Evolutionary conservation across 2,113 vertebrate genomes (phyloP), one percentile per base, ranked within the genome.

Genomic region (Myotis brandtii): DNA sequence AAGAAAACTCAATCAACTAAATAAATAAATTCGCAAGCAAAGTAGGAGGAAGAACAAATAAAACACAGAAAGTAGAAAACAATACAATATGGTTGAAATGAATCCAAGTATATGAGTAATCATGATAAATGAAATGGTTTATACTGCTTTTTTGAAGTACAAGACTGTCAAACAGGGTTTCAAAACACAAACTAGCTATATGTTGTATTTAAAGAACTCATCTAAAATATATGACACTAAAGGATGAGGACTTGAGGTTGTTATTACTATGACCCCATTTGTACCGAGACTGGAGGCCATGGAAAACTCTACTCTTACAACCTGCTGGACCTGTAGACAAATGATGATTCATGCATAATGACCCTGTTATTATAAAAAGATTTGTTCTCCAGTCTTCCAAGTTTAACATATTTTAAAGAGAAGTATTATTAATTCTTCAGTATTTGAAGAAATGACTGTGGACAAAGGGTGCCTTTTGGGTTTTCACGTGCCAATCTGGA

Each of bases 341-440:
- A 69, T 79, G 54, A 72, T 79, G 64, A 77, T 66, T 84, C 25
- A 18, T 67, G 66, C 88, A 76, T 90, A 80, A 9, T 64, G 43
- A 86, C 34, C 27, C 34, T 69, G 6, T 84, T 76, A 92, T 72
- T 82, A 37, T 90, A 54, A 89, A 81, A 81, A 64, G 20, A 43
- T 32, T 73, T 77, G 37, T 40, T 73, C 48, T 86, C 25, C 10
- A 34, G 37, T 2, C 70, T 89, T 95, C 43, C 56, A 62, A 2
- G 86, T 73, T 87, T 90, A 83, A 56, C 50, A 46, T 50, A 59
- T 52, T 64, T 94, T 85, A 84, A 87, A 66, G 27, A 93, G 72
- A 72, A 70, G 13, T n/a, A 77, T 76, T 48, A 87, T 79, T 76
- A 84, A 72, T 90, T 79, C 76, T 80, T 86, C 37, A 83, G 40